A percentile compares a stretch with the other conserved stretches of the same genome.
Conservation (phyloP, 2,888 invertebrate species). For the Trachelus tabidus region DNA sequence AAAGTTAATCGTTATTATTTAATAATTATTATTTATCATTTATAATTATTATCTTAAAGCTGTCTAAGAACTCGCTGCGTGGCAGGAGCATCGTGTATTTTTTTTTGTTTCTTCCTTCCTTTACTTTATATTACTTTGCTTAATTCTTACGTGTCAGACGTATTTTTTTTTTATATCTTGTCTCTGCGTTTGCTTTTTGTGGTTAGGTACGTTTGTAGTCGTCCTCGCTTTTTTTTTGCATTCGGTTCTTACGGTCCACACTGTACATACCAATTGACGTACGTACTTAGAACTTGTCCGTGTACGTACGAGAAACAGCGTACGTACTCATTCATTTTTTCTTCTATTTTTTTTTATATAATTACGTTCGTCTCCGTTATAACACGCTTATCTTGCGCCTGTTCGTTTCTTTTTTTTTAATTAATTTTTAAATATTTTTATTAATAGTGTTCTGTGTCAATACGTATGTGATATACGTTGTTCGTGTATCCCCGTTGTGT, state of each 20-base stretch:
- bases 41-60: constrained; percentile 64
- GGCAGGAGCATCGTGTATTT: constrained; percentile 57
- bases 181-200: constrained; percentile 24
- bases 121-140: constrained; percentile 44
- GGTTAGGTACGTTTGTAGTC: constrained; percentile 55
- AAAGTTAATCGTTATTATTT: constrained; percentile 64
- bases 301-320: too few relatives aligned
- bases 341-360: not conserved
- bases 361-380: not conserved
- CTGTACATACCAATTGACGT: not conserved
- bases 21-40: constrained; percentile 62
- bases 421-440: not conserved
- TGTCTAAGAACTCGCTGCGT: constrained; percentile 64
- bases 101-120: constrained; percentile 32
- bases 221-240: constrained; percentile 37
- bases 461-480: not conserved
- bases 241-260: not conserved
- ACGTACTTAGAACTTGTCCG: not conserved
- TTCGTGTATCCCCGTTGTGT: not conserved
- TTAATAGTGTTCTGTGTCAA: not conserved
- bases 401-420: not conserved
- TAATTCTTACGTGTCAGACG: constrained; percentile 29
- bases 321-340: too few relatives aligned
- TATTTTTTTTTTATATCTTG: constrained; percentile 25
- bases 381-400: not conserved